Conservation (phyloP, 2,888 invertebrate genomes). For the Drosophila acutilabella region DNA sequence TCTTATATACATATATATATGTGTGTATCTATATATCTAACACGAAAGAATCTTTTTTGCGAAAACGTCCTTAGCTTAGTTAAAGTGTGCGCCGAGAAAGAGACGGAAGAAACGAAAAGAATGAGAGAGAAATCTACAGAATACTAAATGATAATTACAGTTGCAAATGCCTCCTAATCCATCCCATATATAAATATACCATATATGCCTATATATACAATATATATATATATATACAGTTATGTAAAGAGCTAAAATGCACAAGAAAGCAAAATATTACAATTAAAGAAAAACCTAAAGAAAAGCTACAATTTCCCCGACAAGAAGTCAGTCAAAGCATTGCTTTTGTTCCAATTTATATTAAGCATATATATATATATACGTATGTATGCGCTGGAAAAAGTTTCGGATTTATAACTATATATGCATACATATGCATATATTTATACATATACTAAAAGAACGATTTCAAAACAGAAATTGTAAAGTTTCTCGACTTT, state of each 20-base stretch:
- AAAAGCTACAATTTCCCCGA: slow-evolving; percentile 1
- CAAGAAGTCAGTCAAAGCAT: slow-evolving; percentile 16
- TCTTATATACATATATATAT: slow-evolving; percentile 27
- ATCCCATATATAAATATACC: slow-evolving; percentile 28
- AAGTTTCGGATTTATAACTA: slow-evolving; percentile 6
- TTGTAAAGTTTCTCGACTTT: slow-evolving; percentile 22
- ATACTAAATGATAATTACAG: slow-evolving; percentile 37
- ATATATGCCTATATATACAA: slow-evolving; percentile 32
- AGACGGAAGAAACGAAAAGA: not conserved
- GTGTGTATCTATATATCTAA: slow-evolving; percentile 28
- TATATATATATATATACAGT: slow-evolving; percentile 17
- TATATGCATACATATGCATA: slow-evolving; percentile 15
- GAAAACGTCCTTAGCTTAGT: slow-evolving; percentile 82
- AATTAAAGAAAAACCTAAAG: not conserved
- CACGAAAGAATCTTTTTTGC: slow-evolving; percentile 75
- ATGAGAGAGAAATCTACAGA: slow-evolving; percentile 23
- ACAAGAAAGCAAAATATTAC: slow-evolving; percentile 5
- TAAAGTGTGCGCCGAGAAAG: slow-evolving; percentile 32
- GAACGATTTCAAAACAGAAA: slow-evolving; percentile 14
- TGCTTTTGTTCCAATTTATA: slow-evolving; percentile 21
- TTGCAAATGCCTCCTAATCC: slow-evolving; percentile 38
- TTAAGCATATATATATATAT: slow-evolving; percentile 5
- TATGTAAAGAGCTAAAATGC: slow-evolving; percentile 18
- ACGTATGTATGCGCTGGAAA: slow-evolving; percentile 6
- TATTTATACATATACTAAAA: slow-evolving; percentile 6